These are phyloP conservation scores for Euproctis similis DNA, from an alignment of 2,888 invertebrate species.

Conservation along the genomic window DNA sequence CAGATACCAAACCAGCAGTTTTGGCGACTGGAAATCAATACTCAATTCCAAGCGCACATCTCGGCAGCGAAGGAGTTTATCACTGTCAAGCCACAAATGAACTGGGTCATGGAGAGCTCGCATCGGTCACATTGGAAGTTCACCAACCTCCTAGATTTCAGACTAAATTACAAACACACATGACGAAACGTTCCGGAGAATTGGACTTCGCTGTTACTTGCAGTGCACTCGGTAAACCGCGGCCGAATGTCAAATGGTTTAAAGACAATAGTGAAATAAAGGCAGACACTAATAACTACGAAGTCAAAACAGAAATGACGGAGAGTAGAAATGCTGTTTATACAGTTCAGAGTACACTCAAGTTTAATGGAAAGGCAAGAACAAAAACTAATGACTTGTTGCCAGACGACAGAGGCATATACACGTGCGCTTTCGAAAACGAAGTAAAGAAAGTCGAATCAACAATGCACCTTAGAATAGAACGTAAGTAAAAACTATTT, in stretches of 20 bases:
- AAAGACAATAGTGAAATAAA: conserved; percentile 89
- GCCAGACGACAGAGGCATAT: conserved; percentile 90
- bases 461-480: conserved; percentile 92
- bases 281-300: conserved; percentile 85
- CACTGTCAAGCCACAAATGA: conserved; percentile 94
- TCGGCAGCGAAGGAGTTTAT: conserved; percentile 91
- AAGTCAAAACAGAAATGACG: conserved; percentile 85
- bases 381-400: conserved; percentile 85
- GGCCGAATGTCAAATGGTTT: conserved; percentile 88
- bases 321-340: conserved; percentile 87
- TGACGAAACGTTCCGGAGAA: conserved; percentile 87
- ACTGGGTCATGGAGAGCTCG: conserved; percentile 89
- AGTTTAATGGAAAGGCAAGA: conserved; percentile 86
- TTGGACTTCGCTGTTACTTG: conserved; percentile 87
- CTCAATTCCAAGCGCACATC: conserved; percentile 88
- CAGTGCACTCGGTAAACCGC: conserved; percentile 91
- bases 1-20: conserved; percentile 78
- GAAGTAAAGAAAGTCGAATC: conserved; percentile 92
- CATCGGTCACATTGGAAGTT: conserved; percentile 88
- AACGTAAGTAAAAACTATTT: conserved; percentile 79
- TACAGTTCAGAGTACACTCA: conserved; percentile 87
- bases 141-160: conserved; percentile 92
- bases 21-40: conserved; percentile 87
- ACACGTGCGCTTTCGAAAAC: conserved; percentile 91
- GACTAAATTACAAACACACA: conserved; percentile 87